Conservation (phyloP, 2,888 invertebrate genomes). For the Xanthia togata region DNA sequence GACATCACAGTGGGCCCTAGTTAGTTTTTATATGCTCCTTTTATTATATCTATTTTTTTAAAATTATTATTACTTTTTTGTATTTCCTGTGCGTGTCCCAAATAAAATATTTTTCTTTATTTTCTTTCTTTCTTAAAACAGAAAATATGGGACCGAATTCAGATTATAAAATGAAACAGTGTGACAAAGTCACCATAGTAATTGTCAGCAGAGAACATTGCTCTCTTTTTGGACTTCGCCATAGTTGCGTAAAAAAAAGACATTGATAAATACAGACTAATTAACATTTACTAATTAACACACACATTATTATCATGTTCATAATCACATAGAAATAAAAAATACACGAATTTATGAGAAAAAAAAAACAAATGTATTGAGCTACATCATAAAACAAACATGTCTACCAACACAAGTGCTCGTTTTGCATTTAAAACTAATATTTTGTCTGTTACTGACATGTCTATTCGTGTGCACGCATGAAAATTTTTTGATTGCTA, state of each 20-base stretch:
- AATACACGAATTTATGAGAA: too few species aligned
- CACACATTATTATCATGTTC: neutral
- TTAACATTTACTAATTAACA: neutral
- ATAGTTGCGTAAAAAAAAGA: neutral
- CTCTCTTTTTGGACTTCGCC: too few species aligned
- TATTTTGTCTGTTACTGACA: conserved; percentile 31
- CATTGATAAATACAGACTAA: neutral
- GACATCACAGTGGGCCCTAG: too few species aligned
- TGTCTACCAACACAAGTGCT: conserved; percentile 1
- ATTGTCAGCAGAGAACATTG: neutral
- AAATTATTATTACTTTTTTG: too few species aligned
- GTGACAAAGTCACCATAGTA: neutral
- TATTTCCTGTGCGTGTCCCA: too few species aligned
- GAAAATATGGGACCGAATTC: too few species aligned
- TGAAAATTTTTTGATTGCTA: conserved; percentile 45
- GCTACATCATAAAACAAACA: conserved; percentile 33
- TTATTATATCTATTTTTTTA: too few species aligned
- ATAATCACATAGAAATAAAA: neutral
- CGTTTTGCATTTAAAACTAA: conserved; percentile 52
- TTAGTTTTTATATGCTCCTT: too few species aligned
- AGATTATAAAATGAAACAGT: neutral
- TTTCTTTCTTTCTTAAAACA: too few species aligned
- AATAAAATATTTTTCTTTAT: too few species aligned
- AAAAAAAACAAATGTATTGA: neutral
- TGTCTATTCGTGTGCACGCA: conserved; percentile 55